These are phyloP conservation scores for Apogon talboti DNA, from an alignment of 2,797 vertebrate species.

Conservation along the genomic window DNA sequence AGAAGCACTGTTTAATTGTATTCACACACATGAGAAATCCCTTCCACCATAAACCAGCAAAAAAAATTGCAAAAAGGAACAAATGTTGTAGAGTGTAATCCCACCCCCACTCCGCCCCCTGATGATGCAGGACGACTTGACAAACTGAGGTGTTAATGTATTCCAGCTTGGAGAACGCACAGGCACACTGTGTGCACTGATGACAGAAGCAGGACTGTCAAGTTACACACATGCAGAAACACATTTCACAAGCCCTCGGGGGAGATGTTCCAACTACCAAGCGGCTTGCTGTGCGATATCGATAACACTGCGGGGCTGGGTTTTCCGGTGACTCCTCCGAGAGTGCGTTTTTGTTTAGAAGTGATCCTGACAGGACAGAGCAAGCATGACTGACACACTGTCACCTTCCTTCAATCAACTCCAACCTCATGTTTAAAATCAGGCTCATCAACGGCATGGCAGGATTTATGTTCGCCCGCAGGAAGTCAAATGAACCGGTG, in stretches of 20 bases:
- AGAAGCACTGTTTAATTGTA: neutral
- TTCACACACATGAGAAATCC: neutral
- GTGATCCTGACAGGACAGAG: constrained; percentile 60
- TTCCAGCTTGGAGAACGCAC: constrained; percentile 57
- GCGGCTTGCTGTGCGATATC: constrained; percentile 41
- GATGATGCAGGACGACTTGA: constrained; percentile 47
- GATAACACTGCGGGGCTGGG: constrained; percentile 29
- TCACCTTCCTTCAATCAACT: constrained; percentile 61
- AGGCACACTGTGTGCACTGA: constrained; percentile 66
- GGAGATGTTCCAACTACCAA: constrained; percentile 47
- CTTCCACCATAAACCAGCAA: constrained; percentile 18
- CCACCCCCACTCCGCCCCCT: constrained; percentile 45
- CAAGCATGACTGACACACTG: constrained; percentile 58
- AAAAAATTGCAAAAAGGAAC: constrained; percentile 26
- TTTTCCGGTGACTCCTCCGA: constrained; percentile 36
- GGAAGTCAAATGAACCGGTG: neutral
- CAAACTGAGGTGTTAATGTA: constrained; percentile 73
- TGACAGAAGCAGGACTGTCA: constrained; percentile 63
- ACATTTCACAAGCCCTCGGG: constrained; percentile 46
- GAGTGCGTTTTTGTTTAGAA: constrained; percentile 50
- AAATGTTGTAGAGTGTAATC: constrained; percentile 44
- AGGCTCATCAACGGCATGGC: constrained; percentile 42
- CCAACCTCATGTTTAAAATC: constrained; percentile 71
- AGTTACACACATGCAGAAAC: constrained; percentile 24
- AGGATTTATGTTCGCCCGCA: constrained; percentile 11